Conservation (phyloP, 2,113 vertebrate species). For the Loxodonta africana region DNA sequence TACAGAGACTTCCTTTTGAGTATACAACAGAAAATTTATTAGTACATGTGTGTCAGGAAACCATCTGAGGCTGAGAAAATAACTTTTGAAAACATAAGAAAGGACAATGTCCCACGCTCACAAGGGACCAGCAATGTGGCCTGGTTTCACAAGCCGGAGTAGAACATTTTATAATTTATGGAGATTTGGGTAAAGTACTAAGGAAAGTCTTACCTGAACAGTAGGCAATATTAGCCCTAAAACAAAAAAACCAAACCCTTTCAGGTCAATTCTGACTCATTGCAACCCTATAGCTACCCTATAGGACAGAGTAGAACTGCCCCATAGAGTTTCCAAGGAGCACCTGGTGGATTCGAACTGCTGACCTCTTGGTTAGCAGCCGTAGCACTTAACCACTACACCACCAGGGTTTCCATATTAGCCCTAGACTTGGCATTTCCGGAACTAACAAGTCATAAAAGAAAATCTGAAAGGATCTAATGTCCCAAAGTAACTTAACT, state of each 20-base stretch:
- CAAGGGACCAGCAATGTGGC: not conserved
- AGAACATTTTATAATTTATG: not conserved
- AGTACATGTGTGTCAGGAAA: not conserved
- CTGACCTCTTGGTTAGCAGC: too few species aligned
- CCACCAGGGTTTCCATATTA: not conserved
- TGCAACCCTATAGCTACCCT: too few species aligned
- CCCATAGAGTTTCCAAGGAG: too few species aligned
- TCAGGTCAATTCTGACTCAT: too few species aligned
- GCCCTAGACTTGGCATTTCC: not conserved
- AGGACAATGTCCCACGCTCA: not conserved
- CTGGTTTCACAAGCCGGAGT: not conserved
- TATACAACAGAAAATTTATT: not conserved
- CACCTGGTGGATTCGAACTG: too few species aligned
- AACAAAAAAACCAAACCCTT: too few species aligned
- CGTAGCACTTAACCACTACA: too few species aligned
- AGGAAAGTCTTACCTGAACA: not conserved
- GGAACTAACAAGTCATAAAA: not conserved
- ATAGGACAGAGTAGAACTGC: too few species aligned
- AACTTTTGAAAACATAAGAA: too few species aligned
- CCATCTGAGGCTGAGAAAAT: not conserved
- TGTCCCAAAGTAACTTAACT: not conserved
- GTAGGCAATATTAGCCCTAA: not conserved
- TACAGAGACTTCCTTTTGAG: not conserved
- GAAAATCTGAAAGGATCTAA: not conserved
- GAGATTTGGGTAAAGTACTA: not conserved